Conservation (phyloP, 2,113 vertebrate genomes). For the Tonatia bakeri region DNA sequence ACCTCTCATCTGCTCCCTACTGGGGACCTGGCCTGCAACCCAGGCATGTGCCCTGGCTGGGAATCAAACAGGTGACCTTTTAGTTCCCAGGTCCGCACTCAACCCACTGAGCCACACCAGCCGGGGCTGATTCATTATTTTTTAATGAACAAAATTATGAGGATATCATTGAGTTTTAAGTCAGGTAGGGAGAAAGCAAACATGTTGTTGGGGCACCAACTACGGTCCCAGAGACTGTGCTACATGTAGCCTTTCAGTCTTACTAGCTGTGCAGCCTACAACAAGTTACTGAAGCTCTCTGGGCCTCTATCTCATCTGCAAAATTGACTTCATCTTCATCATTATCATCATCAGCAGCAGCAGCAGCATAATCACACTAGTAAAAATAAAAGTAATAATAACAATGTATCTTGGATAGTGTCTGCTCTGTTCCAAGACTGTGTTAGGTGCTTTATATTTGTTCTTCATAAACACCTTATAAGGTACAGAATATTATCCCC, state of each 20-base stretch:
- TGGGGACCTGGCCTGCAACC: too few species aligned
- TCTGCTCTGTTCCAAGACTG: neutral
- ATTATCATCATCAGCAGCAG: neutral
- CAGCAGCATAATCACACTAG: neutral
- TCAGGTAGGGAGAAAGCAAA: slow-evolving; percentile 6
- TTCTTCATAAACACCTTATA: neutral
- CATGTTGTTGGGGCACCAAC: neutral
- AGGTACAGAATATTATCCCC: neutral
- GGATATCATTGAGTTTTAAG: neutral
- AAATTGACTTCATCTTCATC: neutral
- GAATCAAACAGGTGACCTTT: too few species aligned
- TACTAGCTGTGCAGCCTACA: neutral
- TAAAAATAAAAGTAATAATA: neutral
- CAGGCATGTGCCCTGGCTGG: too few species aligned
- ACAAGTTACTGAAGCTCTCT: neutral
- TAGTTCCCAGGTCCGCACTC: too few species aligned
- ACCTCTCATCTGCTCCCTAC: too few species aligned
- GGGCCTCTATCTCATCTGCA: neutral
- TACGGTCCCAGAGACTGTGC: neutral
- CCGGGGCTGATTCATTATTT: neutral
- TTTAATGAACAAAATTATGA: neutral
- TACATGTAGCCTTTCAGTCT: neutral
- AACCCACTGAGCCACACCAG: too few species aligned
- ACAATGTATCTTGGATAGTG: neutral
- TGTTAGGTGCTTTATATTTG: neutral